These are phyloP conservation scores for Nomada lathburiana DNA, from an alignment of 2,888 invertebrate genomes.

Conservation along the genomic window DNA sequence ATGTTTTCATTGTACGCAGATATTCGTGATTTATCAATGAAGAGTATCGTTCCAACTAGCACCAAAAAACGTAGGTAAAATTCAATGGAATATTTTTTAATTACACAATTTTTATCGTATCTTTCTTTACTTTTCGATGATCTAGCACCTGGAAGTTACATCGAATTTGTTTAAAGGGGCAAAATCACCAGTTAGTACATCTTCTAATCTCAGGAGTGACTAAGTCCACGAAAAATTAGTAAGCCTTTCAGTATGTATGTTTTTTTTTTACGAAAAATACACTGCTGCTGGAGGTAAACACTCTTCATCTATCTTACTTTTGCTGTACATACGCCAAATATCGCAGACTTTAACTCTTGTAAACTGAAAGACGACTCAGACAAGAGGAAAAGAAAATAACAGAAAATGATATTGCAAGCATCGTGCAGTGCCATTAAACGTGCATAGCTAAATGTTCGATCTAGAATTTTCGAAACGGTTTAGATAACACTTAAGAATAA, in stretches of 20 bases:
- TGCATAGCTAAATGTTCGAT: background rate
- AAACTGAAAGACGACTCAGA: background rate
- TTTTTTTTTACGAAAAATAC: background rate
- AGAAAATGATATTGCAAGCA: background rate
- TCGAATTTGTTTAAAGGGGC: background rate
- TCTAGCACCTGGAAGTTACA: background rate
- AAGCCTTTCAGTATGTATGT: slow-evolving; percentile 4
- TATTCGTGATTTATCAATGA: background rate
- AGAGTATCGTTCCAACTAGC: background rate
- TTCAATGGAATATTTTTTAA: background rate
- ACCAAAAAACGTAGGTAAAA: background rate
- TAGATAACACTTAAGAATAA: background rate
- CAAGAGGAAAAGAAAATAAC: too few species aligned
- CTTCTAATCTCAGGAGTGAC: background rate
- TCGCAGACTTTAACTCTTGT: too few species aligned
- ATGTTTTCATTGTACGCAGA: background rate
- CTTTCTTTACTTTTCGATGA: background rate
- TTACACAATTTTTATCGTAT: background rate
- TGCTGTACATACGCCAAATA: background rate
- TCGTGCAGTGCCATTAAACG: background rate
- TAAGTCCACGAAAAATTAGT: background rate
- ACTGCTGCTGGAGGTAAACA: slow-evolving; percentile 1
- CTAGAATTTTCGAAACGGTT: slow-evolving; percentile 9
- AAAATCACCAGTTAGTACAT: background rate
- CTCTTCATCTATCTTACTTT: background rate